Evolutionary conservation across 2,797 vertebrate species (phyloP), one percentile per base, ranked within the genome.

Genomic region (Arrhamphus sclerolepis): DNA sequence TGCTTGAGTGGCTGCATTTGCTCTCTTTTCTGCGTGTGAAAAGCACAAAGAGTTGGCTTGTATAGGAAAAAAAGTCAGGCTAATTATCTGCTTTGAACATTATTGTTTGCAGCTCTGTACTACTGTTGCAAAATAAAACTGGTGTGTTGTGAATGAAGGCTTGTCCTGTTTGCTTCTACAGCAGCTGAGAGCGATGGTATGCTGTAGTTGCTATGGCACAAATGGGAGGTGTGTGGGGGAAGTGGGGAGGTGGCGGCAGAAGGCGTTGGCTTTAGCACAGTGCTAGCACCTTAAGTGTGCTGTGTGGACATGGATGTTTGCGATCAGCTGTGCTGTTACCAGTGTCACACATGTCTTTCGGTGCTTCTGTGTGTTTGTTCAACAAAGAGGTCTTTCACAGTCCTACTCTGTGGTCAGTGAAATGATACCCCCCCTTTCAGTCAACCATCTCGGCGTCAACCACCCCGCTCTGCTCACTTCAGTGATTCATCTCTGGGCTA

Each of bases 91-190:
- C 44, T 26, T 59, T 38, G 22, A 62, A 20, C 18, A 28, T 44
- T 7, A 40, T 46, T 74, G 64, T 76, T 41, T 1, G 1, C 44
- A 60, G n/a, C 22, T 2, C 52, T 43, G 2, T 24, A 21, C 49
- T 24, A 2, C 50, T 28, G 39, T 29, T 42, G 61, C 49, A 41
- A 24, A 58, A 63, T 46, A 44, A 39, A 50, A 39, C 39, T 50
- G 31, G 39, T 57, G 41, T 72, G 50, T 67, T 55, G 19, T 66
- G 56, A 80, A 62, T 59, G 66, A 76, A 69, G 28, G 17, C 29
- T 49, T 51, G 76, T 75, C 66, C 86, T 85, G 7, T 81, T 70
- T 78, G 90, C 91, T 85, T 90, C 87, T 84, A 85, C 89, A 83
- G 87, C 85, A 91, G 88, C 89, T 81, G 67, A 61, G 79, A 81